Evolutionary conservation across 2,797 vertebrate genomes (phyloP), one percentile per base, ranked within the genome.

Genomic region (Molothrus ater): DNA sequence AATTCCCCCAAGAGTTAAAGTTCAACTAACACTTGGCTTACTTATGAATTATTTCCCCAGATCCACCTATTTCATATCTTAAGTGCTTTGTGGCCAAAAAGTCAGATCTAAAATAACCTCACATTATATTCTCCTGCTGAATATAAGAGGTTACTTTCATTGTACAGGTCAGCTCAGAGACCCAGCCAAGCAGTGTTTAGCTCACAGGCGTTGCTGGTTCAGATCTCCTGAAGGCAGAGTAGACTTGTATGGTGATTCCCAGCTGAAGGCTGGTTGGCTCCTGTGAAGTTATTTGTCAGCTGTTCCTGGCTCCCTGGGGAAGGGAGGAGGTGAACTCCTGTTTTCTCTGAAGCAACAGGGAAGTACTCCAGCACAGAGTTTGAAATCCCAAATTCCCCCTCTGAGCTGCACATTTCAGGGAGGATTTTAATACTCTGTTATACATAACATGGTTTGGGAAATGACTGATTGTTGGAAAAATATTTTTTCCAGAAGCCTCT

Each of bases 11-110:
- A 68, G 68, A 85, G 25, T 29, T 80, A 74, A 95, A 94, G 64
- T 68, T 87, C 81, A 94, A 32, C 64, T 70, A 80, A 65, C 53
- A 43, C 56, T 87, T 87, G 25, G 16, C 68, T 91, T 91, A 50
- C 45, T 92, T 89, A 61, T 2, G 11, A 92, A 78, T 94, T 93
- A 85, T 89, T 87, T 95, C 69, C 65, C 72, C 64, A 65, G 88
- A 80, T 65, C 68, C 53, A 84, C 17, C 29, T 86, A 42, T 82
- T 88, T 86, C n/a, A 25, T 84, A 66, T 66, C 74, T 68, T 43
- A 87, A 90, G 43, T 61, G 64, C n/a, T 89, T 85, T 13, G 8
- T 17, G 36, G 64, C 45, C 68, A 45, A 93, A 88, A 95, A 38
- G 38, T 47, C 36, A 53, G 29, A 38, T 87, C 56, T 85, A 68